phyloP scores from a whole-genome alignment of 2,888 invertebrate species.

The Abscondita cerata region DNA sequence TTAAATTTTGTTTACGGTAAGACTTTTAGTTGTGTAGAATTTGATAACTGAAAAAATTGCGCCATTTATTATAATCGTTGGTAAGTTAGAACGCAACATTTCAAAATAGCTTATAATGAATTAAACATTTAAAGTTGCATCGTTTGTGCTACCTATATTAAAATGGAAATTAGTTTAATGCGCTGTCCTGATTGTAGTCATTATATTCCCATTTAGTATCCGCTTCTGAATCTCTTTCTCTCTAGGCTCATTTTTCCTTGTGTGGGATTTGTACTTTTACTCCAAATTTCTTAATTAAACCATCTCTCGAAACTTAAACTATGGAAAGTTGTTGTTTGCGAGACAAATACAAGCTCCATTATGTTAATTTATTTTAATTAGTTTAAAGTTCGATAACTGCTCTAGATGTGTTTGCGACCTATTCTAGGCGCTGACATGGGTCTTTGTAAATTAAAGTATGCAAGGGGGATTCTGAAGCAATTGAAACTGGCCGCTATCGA shows the following conservation, averaged over 20 bases:
- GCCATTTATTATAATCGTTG: neutral
- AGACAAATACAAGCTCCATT: neutral
- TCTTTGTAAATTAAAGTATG: too few relatives aligned
- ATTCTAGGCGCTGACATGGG: too few relatives aligned
- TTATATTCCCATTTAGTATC: constrained; percentile 1
- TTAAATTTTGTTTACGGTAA: too few relatives aligned
- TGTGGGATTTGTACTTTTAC: neutral
- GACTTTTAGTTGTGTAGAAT: too few relatives aligned
- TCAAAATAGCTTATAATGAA: constrained; percentile 2
- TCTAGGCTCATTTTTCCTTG: neutral
- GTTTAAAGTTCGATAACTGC: constrained; percentile 3
- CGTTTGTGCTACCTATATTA: neutral
- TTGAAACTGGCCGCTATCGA: too few relatives aligned
- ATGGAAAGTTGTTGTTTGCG: neutral
- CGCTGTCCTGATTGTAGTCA: neutral
- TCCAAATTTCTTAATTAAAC: neutral
- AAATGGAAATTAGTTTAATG: constrained; percentile 11
- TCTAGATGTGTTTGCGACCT: neutral
- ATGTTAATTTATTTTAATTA: neutral
- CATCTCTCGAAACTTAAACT: neutral
- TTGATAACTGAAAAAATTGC: too few relatives aligned
- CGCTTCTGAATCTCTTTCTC: too few relatives aligned
- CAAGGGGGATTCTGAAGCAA: too few relatives aligned
- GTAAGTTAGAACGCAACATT: constrained; percentile 7
- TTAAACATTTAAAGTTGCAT: constrained; percentile 7